Conservation (phyloP, 2,888 invertebrate genomes). For the Lasioglossum marginatum region DNA sequence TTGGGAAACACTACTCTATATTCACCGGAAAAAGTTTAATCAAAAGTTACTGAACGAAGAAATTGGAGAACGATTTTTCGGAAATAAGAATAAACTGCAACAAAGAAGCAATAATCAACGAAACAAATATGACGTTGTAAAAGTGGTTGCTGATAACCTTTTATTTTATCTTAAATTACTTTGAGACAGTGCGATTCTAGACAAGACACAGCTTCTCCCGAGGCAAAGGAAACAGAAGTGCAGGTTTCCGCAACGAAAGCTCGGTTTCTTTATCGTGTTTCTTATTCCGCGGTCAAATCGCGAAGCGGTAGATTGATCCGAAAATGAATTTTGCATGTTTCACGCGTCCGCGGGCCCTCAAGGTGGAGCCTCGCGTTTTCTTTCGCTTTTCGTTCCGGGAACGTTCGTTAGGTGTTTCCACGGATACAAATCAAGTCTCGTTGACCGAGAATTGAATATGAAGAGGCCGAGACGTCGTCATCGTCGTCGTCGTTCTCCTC, state of each 20-base stretch:
- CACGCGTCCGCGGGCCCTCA: background rate
- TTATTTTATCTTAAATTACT: too few species aligned
- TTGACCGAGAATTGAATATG: constrained; percentile 52
- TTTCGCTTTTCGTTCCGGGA: background rate
- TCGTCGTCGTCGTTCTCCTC: constrained; percentile 40
- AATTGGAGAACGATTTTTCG: background rate
- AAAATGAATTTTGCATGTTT: constrained; percentile 41
- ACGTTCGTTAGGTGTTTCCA: constrained; percentile 49
- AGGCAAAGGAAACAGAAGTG: background rate
- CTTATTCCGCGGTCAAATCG: background rate
- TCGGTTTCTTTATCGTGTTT: background rate
- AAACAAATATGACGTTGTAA: background rate
- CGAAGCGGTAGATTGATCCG: background rate
- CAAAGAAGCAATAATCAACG: background rate
- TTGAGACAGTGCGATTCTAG: background rate
- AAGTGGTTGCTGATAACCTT: too few species aligned
- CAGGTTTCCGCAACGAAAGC: too few species aligned
- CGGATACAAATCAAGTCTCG: constrained; percentile 48
- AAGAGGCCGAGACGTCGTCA: constrained; percentile 32
- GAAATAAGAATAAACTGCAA: too few species aligned
- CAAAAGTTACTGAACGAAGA: background rate
- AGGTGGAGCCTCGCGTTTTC: background rate
- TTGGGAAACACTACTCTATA: too few species aligned
- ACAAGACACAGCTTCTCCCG: background rate
- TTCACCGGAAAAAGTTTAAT: too few species aligned